Evolutionary conservation across 1,140 invertebrate species (phyloP).

Genomic region (Pemphigus obesinymphae): DNA sequence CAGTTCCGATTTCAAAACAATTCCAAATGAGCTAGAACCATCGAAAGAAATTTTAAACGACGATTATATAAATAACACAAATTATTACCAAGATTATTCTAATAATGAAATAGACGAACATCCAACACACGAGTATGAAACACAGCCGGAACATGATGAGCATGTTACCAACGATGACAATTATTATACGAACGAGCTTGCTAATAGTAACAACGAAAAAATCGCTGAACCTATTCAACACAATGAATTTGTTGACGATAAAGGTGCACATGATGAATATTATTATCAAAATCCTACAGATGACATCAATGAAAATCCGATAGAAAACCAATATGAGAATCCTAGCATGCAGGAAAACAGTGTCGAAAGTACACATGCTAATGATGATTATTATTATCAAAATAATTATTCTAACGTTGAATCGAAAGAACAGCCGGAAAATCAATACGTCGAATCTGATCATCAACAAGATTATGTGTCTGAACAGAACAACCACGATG

Average conservation of each 20-base stretch:
- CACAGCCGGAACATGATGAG: background rate
- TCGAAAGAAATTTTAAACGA: background rate
- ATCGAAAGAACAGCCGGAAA: background rate
- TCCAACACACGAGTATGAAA: background rate
- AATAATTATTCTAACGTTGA: background rate
- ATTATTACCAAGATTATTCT: background rate
- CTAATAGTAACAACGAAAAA: background rate
- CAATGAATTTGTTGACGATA: background rate
- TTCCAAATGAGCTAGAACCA: background rate
- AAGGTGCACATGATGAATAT: background rate
- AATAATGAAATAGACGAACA: background rate
- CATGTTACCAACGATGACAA: background rate
- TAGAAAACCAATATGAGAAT: background rate
- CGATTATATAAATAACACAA: background rate
- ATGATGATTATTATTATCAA: conserved; percentile 5
- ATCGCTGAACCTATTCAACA: background rate
- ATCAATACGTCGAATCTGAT: background rate
- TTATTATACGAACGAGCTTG: background rate
- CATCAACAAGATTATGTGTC: background rate
- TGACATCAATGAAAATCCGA: background rate
- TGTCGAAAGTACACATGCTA: background rate
- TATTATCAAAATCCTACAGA: background rate
- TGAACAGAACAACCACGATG: background rate
- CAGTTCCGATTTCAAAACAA: background rate
- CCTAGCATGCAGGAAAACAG: background rate